Conservation (phyloP, 2,888 invertebrate genomes). For the Odontomyia ornata region DNA sequence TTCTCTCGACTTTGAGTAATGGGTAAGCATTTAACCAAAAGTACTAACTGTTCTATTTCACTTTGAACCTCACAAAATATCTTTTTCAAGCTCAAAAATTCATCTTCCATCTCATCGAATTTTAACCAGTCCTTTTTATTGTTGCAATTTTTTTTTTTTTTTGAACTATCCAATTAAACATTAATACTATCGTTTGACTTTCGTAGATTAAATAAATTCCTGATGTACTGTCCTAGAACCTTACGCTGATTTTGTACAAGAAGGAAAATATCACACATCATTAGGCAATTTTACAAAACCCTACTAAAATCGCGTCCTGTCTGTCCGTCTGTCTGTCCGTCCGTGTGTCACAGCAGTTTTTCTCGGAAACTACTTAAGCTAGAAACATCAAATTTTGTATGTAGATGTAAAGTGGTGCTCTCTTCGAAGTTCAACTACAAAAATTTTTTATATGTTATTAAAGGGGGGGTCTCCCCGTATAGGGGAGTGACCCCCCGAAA, state of each 20-base stretch:
- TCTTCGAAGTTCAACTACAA: no score
- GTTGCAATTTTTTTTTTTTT: background rate
- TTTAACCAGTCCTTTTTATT: background rate
- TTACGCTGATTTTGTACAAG: slow-evolving; percentile 74
- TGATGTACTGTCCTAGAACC: slow-evolving; percentile 69
- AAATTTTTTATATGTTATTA: no score
- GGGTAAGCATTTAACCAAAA: slow-evolving; percentile 74
- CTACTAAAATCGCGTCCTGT: no score
- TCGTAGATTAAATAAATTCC: slow-evolving; percentile 69
- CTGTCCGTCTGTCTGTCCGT: no score
- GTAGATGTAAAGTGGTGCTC: no score
- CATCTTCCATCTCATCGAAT: slow-evolving; percentile 52
- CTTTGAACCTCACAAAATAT: slow-evolving; percentile 57
- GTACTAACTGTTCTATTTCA: slow-evolving; percentile 73
- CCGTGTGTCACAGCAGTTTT: no score
- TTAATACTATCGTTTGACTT: slow-evolving; percentile 63
- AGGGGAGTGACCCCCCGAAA: no score
- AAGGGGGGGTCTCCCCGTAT: no score
- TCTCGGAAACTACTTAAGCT: no score
- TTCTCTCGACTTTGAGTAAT: slow-evolving; percentile 56
- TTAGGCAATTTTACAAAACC: no score
- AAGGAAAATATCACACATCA: slow-evolving; percentile 78
- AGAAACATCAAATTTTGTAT: no score
- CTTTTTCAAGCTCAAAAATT: slow-evolving; percentile 53
- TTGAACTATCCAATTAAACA: slow-evolving; percentile 41